A percentile compares a stretch with the other conserved stretches of the same genome.
phyloP scores from a whole-genome alignment of 2,113 vertebrate genomes.

The Tachysurus fulvidraco region DNA sequence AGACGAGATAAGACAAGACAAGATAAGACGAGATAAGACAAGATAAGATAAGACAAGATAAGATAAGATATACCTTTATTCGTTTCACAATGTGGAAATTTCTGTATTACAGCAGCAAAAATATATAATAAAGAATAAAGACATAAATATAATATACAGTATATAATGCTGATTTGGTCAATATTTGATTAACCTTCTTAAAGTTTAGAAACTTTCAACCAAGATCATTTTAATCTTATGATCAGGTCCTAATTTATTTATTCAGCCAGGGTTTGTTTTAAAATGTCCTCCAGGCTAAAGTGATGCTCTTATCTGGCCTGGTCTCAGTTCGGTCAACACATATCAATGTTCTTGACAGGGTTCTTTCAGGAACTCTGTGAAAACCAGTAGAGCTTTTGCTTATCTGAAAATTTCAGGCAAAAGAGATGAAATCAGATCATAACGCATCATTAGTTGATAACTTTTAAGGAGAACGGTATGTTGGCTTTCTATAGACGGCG shows the following conservation, averaged over 20 bases:
- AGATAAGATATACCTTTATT: too few species aligned
- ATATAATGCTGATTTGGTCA: too few species aligned
- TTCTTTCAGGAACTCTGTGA: background rate
- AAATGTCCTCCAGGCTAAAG: background rate
- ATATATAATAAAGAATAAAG: too few species aligned
- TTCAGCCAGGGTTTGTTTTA: background rate
- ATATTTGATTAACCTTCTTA: background rate
- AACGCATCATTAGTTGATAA: background rate
- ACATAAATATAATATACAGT: too few species aligned
- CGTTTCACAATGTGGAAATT: too few species aligned
- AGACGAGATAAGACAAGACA: too few species aligned
- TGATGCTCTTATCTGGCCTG: background rate
- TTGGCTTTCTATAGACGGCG: constrained; percentile 13
- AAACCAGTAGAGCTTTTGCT: background rate
- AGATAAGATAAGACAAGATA: too few species aligned
- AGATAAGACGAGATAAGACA: too few species aligned
- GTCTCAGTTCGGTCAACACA: background rate
- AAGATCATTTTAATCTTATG: background rate
- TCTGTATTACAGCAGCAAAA: too few species aligned
- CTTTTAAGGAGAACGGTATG: background rate
- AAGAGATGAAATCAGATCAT: background rate
- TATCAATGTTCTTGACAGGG: background rate
- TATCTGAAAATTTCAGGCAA: background rate
- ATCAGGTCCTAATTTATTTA: background rate
- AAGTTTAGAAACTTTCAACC: background rate